Evolutionary conservation across 30 jellyfish, hydroid and myxozoan genomes (phyloP), one percentile per base, ranked within the genome.

Genomic region (Clytia hemisphaerica): DNA sequence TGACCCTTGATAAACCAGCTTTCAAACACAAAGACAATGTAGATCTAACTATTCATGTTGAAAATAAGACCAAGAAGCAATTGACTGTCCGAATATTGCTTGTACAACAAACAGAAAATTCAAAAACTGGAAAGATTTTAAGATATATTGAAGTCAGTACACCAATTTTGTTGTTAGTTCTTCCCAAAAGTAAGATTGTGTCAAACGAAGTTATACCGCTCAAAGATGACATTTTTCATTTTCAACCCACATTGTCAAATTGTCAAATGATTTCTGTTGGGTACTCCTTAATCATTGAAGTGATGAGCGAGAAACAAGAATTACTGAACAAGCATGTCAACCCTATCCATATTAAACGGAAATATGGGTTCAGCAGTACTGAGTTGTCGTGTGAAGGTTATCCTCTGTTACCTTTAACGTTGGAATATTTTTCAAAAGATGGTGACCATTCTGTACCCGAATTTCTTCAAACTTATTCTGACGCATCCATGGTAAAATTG

Each of bases 321-420:
- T 31, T 57, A 16, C 42, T 57, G 0, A 57, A 57, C 42, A 57
- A 2, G 30, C 44, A 57, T n/a, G 54, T 16, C 0, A 31, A 22
- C 3, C 70, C 70, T 28, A 57, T 57, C 0, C 36, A 57, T 22
- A 57, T 57, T 5, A 57, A 21, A 22, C 70, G 70, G 35, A 28
- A 45, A 31, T 22, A n/a, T 57, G 70, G 70, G 25, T 45, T 22
- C 70, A n/a, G 45, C 1, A 31, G 25, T n/a, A 57, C 25, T 22
- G 70, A 57, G 35, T 33, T 57, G 44, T 22, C 70, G 30, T 22
- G 35, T 22, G 70, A 57, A 57, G 70, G 70, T 22, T 57, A n/a
- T n/a, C 70, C 70, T 3, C 30, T 57, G 44, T 31, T 57, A 22
- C 70, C 70, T 22, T 22, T 57, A 37, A 57, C 51, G 16, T 33